Base-by-base conservation (phyloP, 2,113 vertebrate species). In the Malurus alboscapulatus region DNA sequence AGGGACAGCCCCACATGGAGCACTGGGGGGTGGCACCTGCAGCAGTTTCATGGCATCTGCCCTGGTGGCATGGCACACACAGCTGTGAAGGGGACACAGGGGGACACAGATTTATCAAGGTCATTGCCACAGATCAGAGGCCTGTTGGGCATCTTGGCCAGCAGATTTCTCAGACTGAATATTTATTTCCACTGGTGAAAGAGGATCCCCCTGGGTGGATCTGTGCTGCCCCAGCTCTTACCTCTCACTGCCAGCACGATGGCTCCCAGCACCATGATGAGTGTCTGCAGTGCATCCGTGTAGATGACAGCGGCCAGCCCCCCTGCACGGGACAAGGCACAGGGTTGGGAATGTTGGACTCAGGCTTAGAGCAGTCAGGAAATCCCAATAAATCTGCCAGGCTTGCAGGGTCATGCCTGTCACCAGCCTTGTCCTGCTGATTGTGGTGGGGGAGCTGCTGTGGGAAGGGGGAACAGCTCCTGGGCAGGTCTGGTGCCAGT, bases 301-400 rank as follows among this genome's bases (percentile, higher is more conserved):
- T 98, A 98, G 96, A 99, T 99, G 81, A 99, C 98, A 2, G 99
- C 99, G 1, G 97, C 98, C 65, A 99, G 98, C 22, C 99, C 99
- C 48, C 98, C 99, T 99, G 96, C 17, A 17, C 3, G 2, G 83
- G 32, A 78, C n/a, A 20, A 63, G 30, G 57, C 50, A 69, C 63
- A 45, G 42, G 0, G 2, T 34, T 1, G 1, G 57, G 17, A 57
- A 14, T 7, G 3, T 19, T 4, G 4, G 68, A 16, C 42, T 25
- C 2, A 1, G 30, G 44, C 25, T 54, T 71, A 48, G 45, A 68
- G 22, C 55, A 62, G 65, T 14, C 48, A 71, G 40, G 29, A 78
- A 40, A 53, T 17, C 65, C 51, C 85, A 92, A n/a, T 55, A 63
- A 80, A 90, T 19, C 20, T 32, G 36, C 30, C 8, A 1, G 1